Evolutionary conservation across 2,797 vertebrate genomes (phyloP).

Genomic region (Lates japonicus): DNA sequence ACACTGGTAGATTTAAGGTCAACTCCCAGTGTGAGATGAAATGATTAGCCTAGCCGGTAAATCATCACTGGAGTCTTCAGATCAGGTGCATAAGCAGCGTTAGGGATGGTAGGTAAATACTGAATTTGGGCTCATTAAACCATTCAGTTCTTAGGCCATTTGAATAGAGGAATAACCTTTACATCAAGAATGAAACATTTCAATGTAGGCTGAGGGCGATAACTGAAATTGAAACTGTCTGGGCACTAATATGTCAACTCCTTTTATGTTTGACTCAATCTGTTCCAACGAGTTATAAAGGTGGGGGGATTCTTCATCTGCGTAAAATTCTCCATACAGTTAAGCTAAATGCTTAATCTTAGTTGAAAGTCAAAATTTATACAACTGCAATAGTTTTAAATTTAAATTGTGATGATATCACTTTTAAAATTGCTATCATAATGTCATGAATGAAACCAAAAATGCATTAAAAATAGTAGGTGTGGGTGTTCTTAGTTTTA

Average conservation of each 20-base stretch:
- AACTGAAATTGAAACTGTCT: conserved; percentile 33
- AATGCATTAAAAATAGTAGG: background rate
- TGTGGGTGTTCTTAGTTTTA: no score
- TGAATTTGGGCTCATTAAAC: background rate
- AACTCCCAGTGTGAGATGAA: conserved; percentile 29
- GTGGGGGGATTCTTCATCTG: conserved; percentile 1
- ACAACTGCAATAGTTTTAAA: no score
- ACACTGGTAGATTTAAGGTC: background rate
- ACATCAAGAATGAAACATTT: background rate
- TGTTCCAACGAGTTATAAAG: background rate
- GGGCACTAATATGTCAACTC: background rate
- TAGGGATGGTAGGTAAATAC: background rate
- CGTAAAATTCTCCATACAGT: background rate
- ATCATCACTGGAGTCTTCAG: conserved; percentile 6
- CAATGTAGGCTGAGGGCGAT: background rate
- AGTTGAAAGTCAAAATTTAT: background rate
- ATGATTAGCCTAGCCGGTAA: background rate
- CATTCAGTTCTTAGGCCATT: background rate
- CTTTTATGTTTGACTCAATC: background rate
- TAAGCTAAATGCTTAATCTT: background rate
- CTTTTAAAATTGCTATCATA: background rate
- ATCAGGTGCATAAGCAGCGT: background rate
- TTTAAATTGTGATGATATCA: background rate
- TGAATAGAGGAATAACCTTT: background rate
- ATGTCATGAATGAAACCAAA: background rate